Base-by-base conservation (phyloP, 2,113 vertebrate species). In the Phylloscopus whistleri region DNA sequence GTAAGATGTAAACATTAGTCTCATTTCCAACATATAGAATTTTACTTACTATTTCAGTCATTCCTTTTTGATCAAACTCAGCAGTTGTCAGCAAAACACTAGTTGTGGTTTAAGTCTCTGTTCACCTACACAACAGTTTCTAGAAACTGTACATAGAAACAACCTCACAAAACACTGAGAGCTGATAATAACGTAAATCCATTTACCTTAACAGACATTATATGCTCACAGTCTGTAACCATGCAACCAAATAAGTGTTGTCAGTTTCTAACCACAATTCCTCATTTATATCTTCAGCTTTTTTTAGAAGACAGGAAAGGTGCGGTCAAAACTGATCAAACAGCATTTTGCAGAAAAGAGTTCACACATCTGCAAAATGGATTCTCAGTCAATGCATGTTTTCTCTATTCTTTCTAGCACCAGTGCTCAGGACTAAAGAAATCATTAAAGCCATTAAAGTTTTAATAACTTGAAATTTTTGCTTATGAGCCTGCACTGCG, bases 251-350 rank as follows among this genome's bases (percentile, higher is more conserved):
- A 76, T 66, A 89, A 95, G 84, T 93, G 89, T 94, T 94, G 73
- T 96, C 88, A 94, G 94, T 90, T 96, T 85, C 90, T 87, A 95
- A 83, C 88, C 80, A 82, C 84, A 94, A 85, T 59, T 23, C 59
- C 87, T 92, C 35, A 0, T 89, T 94, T 96, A 82, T 94, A 95
- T 97, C 93, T 97, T 95, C 80, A 95, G 77, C 67, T 72, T 94
- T 95, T 95, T 96, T 80, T 74, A 93, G 70, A 95, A 91, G 84
- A 59, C 95, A 97, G 93, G 94, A 97, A 96, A 95, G 92, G 82
- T 96, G 93, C 94, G 94, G 94, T 87, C 87, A 95, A 95, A 97
- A 93, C 78, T 89, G 58, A 96, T 89, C 87, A 95, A 85, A 92
- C 31, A 87, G 43, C 39, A 33, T 14, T 81, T 93, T 91, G 35